Base-by-base conservation (phyloP, 2,113 vertebrate genomes). In the Melierax canorus region DNA sequence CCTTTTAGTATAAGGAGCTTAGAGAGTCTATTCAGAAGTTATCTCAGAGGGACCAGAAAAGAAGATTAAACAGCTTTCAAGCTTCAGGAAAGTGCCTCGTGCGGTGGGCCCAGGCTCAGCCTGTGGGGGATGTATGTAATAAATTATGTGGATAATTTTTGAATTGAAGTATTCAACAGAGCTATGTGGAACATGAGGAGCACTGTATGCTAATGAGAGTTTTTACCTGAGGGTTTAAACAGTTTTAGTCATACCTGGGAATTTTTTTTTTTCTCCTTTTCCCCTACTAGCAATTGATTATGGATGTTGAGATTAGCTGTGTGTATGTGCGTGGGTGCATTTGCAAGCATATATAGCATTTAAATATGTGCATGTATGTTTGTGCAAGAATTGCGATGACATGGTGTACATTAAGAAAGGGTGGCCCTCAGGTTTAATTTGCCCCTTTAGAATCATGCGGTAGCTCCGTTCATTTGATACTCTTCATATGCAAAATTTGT, bases 1-100 rank as follows among this genome's bases (percentile, higher is more conserved):
- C 26, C 58, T 91, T 94, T 72, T n/a, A 60, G 18, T 36, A 24
- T 79, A 92, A 97, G 83, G 9, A 96, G 94, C 88, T 97, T 97
- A 91, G 48, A 84, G 24, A 78, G 11, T 58, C 53, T 69, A 64
- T 77, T 82, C 60, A 75, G 34, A 85, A 97, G 39, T 92, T 88
- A 96, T 87, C 86, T 93, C 56, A 95, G 69, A 94, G 45, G 48
- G 24, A 14, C 39, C 83, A 94, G 92, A 81, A 94, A 89, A 90
- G 77, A 86, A 90, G 77, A 91, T 94, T 92, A 91, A 93, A 62
- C 39, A 89, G 62, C 80, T 87, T 95, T 80, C 50, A 83, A 29
- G 48, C 79, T 72, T 87, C 77, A 79, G 34, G 22, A 48, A 91
- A 94, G 62, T 58, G n/a, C 14, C 69, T 81, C 1, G 1, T 74